These are phyloP conservation scores for Eucera pruinosa DNA, from an alignment of 2,888 invertebrate species.

Conservation along the genomic window DNA sequence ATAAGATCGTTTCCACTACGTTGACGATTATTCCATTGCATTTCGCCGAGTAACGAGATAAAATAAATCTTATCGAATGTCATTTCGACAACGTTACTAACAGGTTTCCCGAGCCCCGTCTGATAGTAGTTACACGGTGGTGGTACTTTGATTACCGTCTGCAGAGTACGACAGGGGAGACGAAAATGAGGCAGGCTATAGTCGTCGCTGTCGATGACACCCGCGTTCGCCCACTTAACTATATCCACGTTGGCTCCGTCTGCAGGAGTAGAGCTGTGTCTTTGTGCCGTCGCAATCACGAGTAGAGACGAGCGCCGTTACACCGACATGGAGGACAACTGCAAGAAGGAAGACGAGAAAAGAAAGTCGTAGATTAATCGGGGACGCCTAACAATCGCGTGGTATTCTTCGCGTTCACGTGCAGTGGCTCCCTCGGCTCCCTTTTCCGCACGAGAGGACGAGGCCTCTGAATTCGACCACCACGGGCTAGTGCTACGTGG, in stretches of 20 bases:
- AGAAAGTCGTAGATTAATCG: slow-evolving; percentile 69
- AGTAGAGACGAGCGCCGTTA: slow-evolving; percentile 44
- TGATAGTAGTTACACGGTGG: too few species aligned
- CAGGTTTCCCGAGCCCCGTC: too few species aligned
- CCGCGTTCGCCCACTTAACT: slow-evolving; percentile 47
- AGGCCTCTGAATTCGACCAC: slow-evolving; percentile 52
- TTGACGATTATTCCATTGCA: too few species aligned
- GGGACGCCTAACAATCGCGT: slow-evolving; percentile 67
- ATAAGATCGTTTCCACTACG: too few species aligned
- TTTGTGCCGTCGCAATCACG: slow-evolving; percentile 55
- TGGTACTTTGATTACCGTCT: slow-evolving; percentile 59
- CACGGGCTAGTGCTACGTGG: too few species aligned
- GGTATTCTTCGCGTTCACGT: slow-evolving; percentile 65
- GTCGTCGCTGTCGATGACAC: slow-evolving; percentile 37
- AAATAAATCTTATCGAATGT: too few species aligned
- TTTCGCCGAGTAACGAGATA: too few species aligned
- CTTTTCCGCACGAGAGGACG: slow-evolving; percentile 53
- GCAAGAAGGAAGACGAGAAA: slow-evolving; percentile 25
- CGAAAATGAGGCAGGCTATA: slow-evolving; percentile 32
- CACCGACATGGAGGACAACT: slow-evolving; percentile 31
- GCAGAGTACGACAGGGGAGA: slow-evolving; percentile 18
- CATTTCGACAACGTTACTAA: too few species aligned
- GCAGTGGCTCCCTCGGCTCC: slow-evolving; percentile 48
- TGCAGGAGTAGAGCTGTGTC: slow-evolving; percentile 29
- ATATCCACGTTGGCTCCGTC: slow-evolving; percentile 31